Evolutionary conservation across 1,140 invertebrate genomes (phyloP).

Genomic region (Cephus cinctus): DNA sequence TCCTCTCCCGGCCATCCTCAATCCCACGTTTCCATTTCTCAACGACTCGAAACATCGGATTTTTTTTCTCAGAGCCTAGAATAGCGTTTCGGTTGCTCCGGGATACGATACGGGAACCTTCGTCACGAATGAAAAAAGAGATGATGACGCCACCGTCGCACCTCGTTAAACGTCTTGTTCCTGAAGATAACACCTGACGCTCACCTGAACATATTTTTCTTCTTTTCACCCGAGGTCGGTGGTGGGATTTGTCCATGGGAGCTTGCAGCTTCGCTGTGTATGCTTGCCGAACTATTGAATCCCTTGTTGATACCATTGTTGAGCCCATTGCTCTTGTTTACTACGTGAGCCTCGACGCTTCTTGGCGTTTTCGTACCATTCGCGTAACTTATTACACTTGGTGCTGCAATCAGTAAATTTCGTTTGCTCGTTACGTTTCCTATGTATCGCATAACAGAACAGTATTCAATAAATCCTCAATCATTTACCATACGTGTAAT

Average conservation of each 20-base stretch:
- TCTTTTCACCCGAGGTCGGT: slow-evolving; percentile 33
- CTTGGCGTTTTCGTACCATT: neutral
- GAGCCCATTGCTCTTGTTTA: neutral
- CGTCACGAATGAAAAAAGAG: too few relatives aligned
- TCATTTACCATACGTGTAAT: slow-evolving; percentile 1
- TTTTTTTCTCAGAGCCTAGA: too few relatives aligned
- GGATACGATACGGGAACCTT: too few relatives aligned
- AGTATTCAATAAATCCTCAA: too few relatives aligned
- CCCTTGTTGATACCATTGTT: slow-evolving; percentile 1
- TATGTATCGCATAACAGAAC: too few relatives aligned
- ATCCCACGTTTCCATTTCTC: too few relatives aligned
- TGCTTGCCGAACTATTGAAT: slow-evolving; percentile 6
- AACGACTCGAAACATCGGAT: too few relatives aligned
- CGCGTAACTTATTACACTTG: slow-evolving; percentile 1
- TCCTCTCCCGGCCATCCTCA: neutral
- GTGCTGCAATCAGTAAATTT: neutral
- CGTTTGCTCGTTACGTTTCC: neutral
- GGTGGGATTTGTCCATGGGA: slow-evolving; percentile 4
- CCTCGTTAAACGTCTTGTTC: too few relatives aligned
- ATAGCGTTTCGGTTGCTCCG: too few relatives aligned
- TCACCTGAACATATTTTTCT: slow-evolving; percentile 40
- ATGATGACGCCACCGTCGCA: too few relatives aligned
- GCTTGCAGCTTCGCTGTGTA: slow-evolving; percentile 7
- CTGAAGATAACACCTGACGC: too few relatives aligned
- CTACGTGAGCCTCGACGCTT: neutral